Base-by-base conservation (phyloP, 2,888 invertebrate species). In the Ormyrus labotus region DNA sequence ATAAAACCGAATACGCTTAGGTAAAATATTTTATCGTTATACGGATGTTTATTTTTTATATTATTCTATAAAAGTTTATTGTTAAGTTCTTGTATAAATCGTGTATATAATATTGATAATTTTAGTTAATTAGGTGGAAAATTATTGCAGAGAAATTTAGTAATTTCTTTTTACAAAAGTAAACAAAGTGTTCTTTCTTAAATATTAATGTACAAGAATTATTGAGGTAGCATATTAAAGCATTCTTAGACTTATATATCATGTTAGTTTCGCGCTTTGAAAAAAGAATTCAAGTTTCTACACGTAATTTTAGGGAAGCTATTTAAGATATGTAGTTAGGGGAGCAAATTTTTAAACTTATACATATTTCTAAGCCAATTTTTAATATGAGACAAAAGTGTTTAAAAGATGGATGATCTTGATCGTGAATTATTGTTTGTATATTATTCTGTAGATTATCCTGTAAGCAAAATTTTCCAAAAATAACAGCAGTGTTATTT, bases 101-200 rank as follows among this genome's bases (percentile, higher is more conserved):
- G n/a, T 73, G 73, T 73, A 73, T 13, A 73, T 73, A 73, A 57
- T 57, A 48, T 64, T 47, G 19, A 70, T 70, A 64, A n/a, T 8
- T 58, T 67, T 51, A 7, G 45, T 34, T 34, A 34, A 34, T 4
- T 34, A 34, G 34, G 4, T 34, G 34, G 34, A 34, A 4, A 34
- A 34, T 34, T 34, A 34, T 34, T 4, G 34, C 34, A 34, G 4
- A 34, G 34, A 34, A 34, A 34, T 34, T 34, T 34, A 34, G 3
- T 34, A 34, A 34, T 34, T 34, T 34, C 34, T 34, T 3, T 34
- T 34, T 34, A 4, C 34, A 34, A 34, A 34, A 34, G 34, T 4
- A 34, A 34, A 34, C 2, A 34, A 34, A 34, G 34, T 34, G 34
- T 34, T 34, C 34, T 34, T 34, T 34, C 34, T 34, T 34, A 34